Conservation (phyloP, 2,113 vertebrate genomes). For the Otis tarda region DNA sequence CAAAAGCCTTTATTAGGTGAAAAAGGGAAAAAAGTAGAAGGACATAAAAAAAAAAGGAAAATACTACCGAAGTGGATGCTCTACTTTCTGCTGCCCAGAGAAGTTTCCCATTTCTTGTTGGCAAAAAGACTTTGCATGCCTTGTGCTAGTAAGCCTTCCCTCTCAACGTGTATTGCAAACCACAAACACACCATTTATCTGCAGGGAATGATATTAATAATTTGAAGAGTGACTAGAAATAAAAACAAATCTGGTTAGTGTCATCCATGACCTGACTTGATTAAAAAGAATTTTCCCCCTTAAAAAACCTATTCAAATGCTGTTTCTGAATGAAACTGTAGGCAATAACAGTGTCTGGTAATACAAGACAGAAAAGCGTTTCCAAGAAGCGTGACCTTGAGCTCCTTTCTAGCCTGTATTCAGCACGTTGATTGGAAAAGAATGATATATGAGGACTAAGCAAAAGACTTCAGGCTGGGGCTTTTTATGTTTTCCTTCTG, state of each 20-base stretch:
- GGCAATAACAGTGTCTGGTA: background rate
- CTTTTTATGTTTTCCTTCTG: background rate
- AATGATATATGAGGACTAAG: background rate
- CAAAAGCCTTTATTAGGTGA: background rate
- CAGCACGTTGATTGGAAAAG: background rate
- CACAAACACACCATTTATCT: constrained; percentile 31
- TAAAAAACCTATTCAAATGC: background rate
- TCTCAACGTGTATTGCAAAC: background rate
- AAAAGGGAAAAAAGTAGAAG: background rate
- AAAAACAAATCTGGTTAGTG: constrained; percentile 36
- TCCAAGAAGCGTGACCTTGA: background rate
- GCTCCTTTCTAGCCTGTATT: background rate
- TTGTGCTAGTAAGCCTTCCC: background rate
- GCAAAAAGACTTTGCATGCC: background rate
- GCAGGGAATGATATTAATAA: constrained; percentile 8
- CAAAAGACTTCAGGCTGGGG: background rate
- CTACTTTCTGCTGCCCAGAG: background rate
- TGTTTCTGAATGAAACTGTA: background rate
- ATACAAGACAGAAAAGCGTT: background rate
- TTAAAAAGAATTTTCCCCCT: constrained; percentile 16
- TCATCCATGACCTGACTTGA: constrained; percentile 1
- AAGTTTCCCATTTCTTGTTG: background rate
- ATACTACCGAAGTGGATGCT: background rate
- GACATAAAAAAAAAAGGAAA: background rate
- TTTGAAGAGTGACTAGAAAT: constrained; percentile 14